Evolutionary conservation across 2,797 vertebrate species (phyloP).

Genomic region (Myotis findleyi): DNA sequence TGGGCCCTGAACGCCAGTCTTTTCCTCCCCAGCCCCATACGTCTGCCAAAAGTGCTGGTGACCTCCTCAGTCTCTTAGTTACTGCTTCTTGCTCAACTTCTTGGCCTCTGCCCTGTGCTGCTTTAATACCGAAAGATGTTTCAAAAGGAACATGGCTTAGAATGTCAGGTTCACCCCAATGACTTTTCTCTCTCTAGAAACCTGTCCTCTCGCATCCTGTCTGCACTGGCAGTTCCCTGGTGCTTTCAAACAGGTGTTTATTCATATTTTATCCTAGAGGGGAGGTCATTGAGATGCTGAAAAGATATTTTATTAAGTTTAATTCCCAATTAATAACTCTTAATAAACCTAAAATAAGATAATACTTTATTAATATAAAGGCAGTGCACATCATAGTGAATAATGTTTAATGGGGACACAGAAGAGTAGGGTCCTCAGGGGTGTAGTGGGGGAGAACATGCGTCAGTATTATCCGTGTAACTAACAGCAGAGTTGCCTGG

Average conservation of each 20-base stretch:
- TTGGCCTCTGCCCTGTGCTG: not conserved
- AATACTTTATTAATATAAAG: constrained; percentile 4
- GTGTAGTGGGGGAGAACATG: not conserved
- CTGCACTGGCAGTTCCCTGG: not conserved
- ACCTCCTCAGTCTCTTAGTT: constrained; percentile 8
- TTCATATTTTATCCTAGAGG: not conserved
- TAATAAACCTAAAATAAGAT: not conserved
- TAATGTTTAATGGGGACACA: not conserved
- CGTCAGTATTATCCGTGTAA: not conserved
- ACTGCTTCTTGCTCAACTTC: not conserved
- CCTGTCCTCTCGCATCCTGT: not conserved
- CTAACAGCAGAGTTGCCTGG: not conserved
- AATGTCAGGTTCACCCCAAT: not conserved
- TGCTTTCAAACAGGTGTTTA: not conserved
- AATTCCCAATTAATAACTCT: constrained; percentile 25
- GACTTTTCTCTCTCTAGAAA: not conserved
- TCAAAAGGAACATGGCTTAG: not conserved
- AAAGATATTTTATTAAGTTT: constrained; percentile 21
- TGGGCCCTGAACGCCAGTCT: not conserved
- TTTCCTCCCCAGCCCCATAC: not conserved
- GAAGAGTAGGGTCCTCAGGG: not conserved
- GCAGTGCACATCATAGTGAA: not conserved
- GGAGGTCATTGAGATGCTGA: not conserved
- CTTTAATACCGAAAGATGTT: not conserved
- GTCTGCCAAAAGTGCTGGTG: not conserved